phyloP scores from a whole-genome alignment of 2,797 vertebrate species.

The Hydrocynus forskahlii region DNA sequence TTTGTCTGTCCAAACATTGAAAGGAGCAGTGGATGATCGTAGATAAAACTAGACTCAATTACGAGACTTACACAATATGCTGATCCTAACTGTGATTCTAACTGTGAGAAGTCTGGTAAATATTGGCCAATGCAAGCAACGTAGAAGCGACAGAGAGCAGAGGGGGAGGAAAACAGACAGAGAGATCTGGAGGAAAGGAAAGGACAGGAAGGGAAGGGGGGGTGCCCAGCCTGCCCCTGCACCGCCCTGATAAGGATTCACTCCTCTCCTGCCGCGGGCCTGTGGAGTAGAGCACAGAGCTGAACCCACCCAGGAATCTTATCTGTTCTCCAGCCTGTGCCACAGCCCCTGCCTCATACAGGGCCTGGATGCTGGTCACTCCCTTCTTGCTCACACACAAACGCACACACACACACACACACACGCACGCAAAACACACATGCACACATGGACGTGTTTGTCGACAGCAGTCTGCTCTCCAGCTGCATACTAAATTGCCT shows the following conservation, averaged over 20 bases:
- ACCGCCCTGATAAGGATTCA: constrained; percentile 74
- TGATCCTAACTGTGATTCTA: background rate
- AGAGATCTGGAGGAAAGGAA: constrained; percentile 28
- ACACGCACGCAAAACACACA: constrained; percentile 18
- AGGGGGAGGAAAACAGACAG: background rate
- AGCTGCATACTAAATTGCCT: constrained; percentile 49
- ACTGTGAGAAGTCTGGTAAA: background rate
- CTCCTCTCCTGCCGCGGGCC: constrained; percentile 65
- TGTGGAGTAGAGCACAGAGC: constrained; percentile 70
- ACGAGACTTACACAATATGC: background rate
- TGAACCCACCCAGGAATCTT: constrained; percentile 83
- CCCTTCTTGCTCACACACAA: constrained; percentile 7
- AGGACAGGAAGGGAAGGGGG: constrained; percentile 47
- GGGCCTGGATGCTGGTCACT: constrained; percentile 49
- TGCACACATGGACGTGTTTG: constrained; percentile 30
- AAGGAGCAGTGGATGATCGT: background rate
- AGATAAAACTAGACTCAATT: background rate
- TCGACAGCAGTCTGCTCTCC: constrained; percentile 30
- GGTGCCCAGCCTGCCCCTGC: constrained; percentile 75
- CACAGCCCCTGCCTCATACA: constrained; percentile 70
- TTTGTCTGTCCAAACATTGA: background rate
- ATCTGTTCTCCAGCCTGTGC: constrained; percentile 78
- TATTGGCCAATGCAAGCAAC: background rate
- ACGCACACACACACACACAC: constrained; percentile 24
- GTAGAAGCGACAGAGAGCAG: constrained; percentile 29